These are phyloP conservation scores for Oryzias celebensis DNA, from an alignment of 2,113 vertebrate genomes.

Conservation along the genomic window DNA sequence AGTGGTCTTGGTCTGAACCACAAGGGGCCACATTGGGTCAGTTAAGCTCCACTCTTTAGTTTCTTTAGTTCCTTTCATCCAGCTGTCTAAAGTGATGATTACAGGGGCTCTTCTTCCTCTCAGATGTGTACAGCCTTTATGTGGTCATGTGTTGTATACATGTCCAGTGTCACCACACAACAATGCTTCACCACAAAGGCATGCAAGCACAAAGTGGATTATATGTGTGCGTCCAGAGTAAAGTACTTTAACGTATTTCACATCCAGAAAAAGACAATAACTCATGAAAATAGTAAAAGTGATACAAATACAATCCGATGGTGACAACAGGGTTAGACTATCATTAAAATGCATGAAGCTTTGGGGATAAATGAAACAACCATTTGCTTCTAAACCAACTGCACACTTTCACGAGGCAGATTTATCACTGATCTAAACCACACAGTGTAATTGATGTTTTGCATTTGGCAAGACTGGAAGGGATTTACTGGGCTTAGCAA, in stretches of 20 bases:
- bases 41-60: constrained; percentile 22
- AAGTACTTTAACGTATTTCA: constrained; percentile 26
- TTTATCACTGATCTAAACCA: constrained; percentile 54
- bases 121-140: constrained; percentile 35
- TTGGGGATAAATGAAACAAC: constrained; percentile 30
- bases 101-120: constrained; percentile 46
- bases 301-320: constrained; percentile 52
- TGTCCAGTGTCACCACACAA: constrained; percentile 20
- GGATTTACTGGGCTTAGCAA: constrained; percentile 68
- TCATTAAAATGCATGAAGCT: constrained; percentile 35
- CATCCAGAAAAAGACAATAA: constrained; percentile 47
- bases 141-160: constrained; percentile 28
- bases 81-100: constrained; percentile 65
- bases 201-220: constrained; percentile 37
- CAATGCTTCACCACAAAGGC: neutral
- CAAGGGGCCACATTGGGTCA: constrained; percentile 57
- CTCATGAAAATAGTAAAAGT: constrained; percentile 43
- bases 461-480: constrained; percentile 65
- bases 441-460: constrained; percentile 68
- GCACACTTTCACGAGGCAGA: constrained; percentile 24
- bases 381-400: constrained; percentile 10
- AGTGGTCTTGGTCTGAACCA: constrained; percentile 72
- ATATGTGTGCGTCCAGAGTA: constrained; percentile 23
- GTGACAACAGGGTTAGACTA: constrained; percentile 34
- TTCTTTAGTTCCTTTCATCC: constrained; percentile 53